Conservation (phyloP, 2,888 invertebrate species). For the Epinotia brunnichana region DNA sequence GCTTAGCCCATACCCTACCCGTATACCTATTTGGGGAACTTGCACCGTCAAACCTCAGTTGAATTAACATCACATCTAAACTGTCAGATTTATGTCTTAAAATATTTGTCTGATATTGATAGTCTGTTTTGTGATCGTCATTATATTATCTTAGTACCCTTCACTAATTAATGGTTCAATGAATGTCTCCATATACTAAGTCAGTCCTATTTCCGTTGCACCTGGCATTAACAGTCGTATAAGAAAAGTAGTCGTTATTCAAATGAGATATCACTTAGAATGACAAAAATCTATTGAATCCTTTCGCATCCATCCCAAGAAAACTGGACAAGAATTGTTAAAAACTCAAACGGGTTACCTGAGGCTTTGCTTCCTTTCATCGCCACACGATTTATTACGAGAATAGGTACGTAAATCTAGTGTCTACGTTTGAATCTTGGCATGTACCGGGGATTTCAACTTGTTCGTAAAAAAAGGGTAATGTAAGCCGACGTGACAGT, state of each 20-base stretch:
- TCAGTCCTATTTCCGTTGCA: background rate
- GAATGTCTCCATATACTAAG: background rate
- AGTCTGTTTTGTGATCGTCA: too few species aligned
- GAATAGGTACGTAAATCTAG: conserved; percentile 7
- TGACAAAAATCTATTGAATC: conserved; percentile 19
- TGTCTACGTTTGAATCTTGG: conserved; percentile 6
- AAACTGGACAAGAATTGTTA: conserved; percentile 32
- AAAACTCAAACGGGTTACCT: conserved; percentile 26
- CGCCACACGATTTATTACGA: conserved; percentile 13
- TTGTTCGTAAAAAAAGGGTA: conserved; percentile 14
- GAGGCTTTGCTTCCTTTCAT: conserved; percentile 16
- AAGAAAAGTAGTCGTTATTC: background rate
- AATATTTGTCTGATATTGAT: too few species aligned
- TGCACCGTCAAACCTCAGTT: too few species aligned
- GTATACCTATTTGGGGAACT: too few species aligned
- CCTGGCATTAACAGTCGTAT: too few species aligned
- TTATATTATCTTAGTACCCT: too few species aligned
- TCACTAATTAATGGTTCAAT: background rate
- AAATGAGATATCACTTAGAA: conserved; percentile 20
- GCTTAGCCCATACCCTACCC: too few species aligned
- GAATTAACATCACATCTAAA: too few species aligned
- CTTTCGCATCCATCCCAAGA: conserved; percentile 23
- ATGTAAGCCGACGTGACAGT: conserved; percentile 18
- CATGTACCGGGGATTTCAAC: conserved; percentile 13
- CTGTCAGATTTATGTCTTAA: too few species aligned